phyloP scores from a whole-genome alignment of 2,888 invertebrate genomes.

The Luperina testacea region DNA sequence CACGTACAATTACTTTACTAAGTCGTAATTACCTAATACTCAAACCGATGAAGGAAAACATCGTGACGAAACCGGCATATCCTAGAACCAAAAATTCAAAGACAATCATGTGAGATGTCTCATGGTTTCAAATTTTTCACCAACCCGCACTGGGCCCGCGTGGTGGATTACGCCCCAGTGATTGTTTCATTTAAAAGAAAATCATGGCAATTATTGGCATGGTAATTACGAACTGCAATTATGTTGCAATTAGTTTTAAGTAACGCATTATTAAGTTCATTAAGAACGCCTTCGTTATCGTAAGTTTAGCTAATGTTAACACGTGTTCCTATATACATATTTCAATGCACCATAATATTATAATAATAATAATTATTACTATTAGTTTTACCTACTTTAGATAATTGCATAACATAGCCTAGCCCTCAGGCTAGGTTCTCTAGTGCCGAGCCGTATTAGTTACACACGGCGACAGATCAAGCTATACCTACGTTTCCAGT shows the following conservation, averaged over 20 bases:
- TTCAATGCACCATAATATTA: not conserved
- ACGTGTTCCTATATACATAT: not conserved
- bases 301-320: slow-evolving; percentile 23
- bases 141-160: too few relatives aligned
- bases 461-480: not conserved
- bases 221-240: slow-evolving; percentile 24
- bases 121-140: too few relatives aligned
- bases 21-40: not conserved
- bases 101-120: too few relatives aligned
- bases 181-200: not conserved
- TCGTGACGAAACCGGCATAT: too few relatives aligned
- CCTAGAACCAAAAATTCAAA: too few relatives aligned
- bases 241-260: slow-evolving; percentile 35
- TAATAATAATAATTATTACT: not conserved
- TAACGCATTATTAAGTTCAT: slow-evolving; percentile 33
- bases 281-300: slow-evolving; percentile 9
- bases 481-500: not conserved
- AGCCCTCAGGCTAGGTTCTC: not conserved
- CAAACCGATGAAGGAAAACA: too few relatives aligned
- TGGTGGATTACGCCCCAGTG: too few relatives aligned
- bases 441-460: not conserved
- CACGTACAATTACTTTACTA: not conserved
- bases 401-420: slow-evolving; percentile 3
- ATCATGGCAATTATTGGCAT: not conserved
- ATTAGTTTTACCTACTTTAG: not conserved